Base-by-base conservation (phyloP, 2,888 invertebrate genomes). In the Acrocyrtus sp. region DNA sequence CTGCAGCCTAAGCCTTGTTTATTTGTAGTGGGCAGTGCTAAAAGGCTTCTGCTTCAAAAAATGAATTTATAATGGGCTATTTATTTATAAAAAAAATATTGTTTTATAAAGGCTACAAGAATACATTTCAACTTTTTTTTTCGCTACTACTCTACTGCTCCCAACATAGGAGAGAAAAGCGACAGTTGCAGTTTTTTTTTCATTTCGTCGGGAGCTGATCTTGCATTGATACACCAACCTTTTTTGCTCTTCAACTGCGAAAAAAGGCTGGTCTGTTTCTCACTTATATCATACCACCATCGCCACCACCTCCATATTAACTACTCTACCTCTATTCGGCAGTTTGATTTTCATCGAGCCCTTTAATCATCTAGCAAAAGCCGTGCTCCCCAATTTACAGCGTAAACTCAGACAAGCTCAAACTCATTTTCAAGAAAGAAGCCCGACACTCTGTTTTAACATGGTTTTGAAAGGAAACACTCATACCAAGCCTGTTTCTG, bases 281-380 rank as follows among this genome's bases (percentile, higher is more conserved):
- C 67, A 57, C 53, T 58, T 47, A 48, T 24, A 67, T 58, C 43
- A 58, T 58, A 60, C 43, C 47, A 45, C 21, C n/a, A n/a, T n/a
- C n/a, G n/a, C 45, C 15, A 5, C 45, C 45, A 45, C n/a, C 8
- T 45, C 45, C 4, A 12, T n/a, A 10, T 45, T n/a, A 34, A 34
- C 34, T 34, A 8, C 34, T 34, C 34, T 34, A 12, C 5, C 45
- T 45, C 48, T 61, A 60, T 69, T 60, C 69, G 56, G 61, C 75
- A 77, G 75, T 75, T 75, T 73, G 67, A 77, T 79, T 77, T n/a
- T 79, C 79, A 77, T 75, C 77, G 56, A 60, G 77, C 77, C 78
- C 78, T 78, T 76, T 78, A 78, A 78, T 78, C 78, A 78, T 72
- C 69, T 51, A 61, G 17, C 39, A 53, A 63, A 66, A 63, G 75